Evolutionary conservation across 2,888 invertebrate genomes (phyloP), one percentile per base, ranked within the genome.

Genomic region (Acanthococcus lagerstroemiae): DNA sequence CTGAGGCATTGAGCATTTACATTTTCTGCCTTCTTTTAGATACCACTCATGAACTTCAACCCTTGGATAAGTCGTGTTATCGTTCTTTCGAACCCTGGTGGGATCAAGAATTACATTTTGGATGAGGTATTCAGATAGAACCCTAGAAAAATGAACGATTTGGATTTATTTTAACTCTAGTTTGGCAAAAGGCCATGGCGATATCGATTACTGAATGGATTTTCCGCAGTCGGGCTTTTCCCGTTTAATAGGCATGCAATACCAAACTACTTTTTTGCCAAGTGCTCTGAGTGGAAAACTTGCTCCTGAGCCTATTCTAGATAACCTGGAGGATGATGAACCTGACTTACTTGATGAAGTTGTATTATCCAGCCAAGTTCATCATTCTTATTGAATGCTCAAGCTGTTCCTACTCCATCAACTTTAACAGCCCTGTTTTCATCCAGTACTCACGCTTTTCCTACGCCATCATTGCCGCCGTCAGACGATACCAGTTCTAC

Each of bases 11-110:
- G 48, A 71, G 69, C 21, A 72, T 75, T 52, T 71, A 69, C 57
- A 69, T 75, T 54, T 74, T 72, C 63, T 75, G 75, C 69, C 68
- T 76, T 30, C 75, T 74, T 15, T 73, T 72, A 52, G 76, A 76
- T 60, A 75, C 74, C 0, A 75, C 75, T 0, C 74, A 75, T 69
- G 74, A 75, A 60, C 69, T 75, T 2, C 75, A 75, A 67, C 74
- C 74, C 3, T 70, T 75, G 69, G 74, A 74, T 69, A 74, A 74
- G 68, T 65, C 72, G 5, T 72, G 74, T 17, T 74, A 74, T 68
- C 67, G 71, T 46, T 69, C 72, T 5, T 74, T 73, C 70, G 74
- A 75, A 69, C 67, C 71, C 65, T 71, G 73, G 68, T 76, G 75
- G 74, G 74, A 75, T 68, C 70, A 73, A 55, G 72, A 74, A 70